Evolutionary conservation across 1,140 invertebrate species (phyloP), one percentile per base, ranked within the genome.

Genomic region (Phortica variegata): DNA sequence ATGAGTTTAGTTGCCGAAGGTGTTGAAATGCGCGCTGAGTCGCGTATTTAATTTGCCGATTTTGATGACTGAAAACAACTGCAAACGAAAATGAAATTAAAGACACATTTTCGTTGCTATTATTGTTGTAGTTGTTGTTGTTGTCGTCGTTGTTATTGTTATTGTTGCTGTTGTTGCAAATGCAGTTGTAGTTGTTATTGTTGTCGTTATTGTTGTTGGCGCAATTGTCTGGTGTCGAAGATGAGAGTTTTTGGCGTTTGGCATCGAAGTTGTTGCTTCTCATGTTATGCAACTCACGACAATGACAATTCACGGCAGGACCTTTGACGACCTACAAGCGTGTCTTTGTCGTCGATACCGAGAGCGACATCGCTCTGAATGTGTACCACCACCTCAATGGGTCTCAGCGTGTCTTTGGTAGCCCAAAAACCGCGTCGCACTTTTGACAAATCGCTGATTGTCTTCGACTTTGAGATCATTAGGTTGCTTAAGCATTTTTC

Each of bases 241-340:
- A n/a, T n/a, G n/a, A n/a, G n/a, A n/a, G n/a, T n/a, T n/a, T n/a
- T n/a, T n/a, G n/a, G n/a, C 15, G 36, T 43, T 33, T 45, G 46
- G 36, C 48, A 23, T 43, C 46, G 47, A 34, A 43, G 37, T 15
- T 29, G 37, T 37, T 44, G 45, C 10, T 47, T 42, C 18, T 41
- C 38, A 32, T 48, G 45, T 39, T 70, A 70, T 70, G 65, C 61
- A 70, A 70, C 65, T 70, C 66, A 70, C 66, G 66, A 70, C 66
- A 70, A 70, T 70, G 66, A 70, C 66, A 70, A 70, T 70, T 70
- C 66, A 70, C 66, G 66, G 61, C 66, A 70, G 66, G 66, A 70
- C 66, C 66, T 70, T 70, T 70, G 59, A 62, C 66, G 66, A 70
- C 66, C 66, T 65, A 70, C 66, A 70, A 68, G 61, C 65, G 61